A percentile compares a stretch with the other conserved stretches of the same genome.
These are phyloP conservation scores for Orthosia gracilis DNA, from an alignment of 2,888 invertebrate genomes.

Conservation along the genomic window DNA sequence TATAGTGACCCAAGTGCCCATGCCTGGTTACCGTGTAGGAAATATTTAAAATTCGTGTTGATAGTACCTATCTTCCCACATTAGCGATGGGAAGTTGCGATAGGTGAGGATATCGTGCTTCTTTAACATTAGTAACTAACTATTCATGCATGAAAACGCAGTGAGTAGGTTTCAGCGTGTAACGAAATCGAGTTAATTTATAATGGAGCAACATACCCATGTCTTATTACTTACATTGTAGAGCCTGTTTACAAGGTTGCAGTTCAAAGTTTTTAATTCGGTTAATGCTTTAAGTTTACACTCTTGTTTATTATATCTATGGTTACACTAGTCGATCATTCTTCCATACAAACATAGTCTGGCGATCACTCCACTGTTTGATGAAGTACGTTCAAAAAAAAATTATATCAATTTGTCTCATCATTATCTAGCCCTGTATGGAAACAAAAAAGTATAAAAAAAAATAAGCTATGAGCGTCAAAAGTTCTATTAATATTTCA, in stretches of 20 bases:
- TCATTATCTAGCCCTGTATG: no score
- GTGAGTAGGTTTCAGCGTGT: background rate
- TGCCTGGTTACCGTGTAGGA: background rate
- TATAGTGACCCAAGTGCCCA: no score
- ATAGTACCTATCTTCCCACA: conserved; percentile 5
- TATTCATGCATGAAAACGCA: conserved; percentile 34
- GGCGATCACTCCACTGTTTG: no score
- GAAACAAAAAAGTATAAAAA: no score
- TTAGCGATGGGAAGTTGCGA: conserved; percentile 34
- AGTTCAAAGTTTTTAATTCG: background rate
- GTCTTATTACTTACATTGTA: background rate
- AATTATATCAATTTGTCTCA: no score
- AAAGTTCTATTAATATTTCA: no score
- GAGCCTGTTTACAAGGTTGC: background rate
- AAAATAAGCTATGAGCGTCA: no score
- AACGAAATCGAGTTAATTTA: conserved; percentile 17
- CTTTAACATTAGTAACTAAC: conserved; percentile 2
- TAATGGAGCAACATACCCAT: background rate
- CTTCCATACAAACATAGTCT: no score
- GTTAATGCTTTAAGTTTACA: no score
- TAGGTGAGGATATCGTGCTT: conserved; percentile 30
- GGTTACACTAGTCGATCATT: no score
- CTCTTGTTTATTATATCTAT: no score
- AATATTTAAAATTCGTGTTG: conserved; percentile 5
- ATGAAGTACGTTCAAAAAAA: no score